phyloP scores from a whole-genome alignment of 2,888 invertebrate genomes.

The Anagyrus pseudococci region DNA sequence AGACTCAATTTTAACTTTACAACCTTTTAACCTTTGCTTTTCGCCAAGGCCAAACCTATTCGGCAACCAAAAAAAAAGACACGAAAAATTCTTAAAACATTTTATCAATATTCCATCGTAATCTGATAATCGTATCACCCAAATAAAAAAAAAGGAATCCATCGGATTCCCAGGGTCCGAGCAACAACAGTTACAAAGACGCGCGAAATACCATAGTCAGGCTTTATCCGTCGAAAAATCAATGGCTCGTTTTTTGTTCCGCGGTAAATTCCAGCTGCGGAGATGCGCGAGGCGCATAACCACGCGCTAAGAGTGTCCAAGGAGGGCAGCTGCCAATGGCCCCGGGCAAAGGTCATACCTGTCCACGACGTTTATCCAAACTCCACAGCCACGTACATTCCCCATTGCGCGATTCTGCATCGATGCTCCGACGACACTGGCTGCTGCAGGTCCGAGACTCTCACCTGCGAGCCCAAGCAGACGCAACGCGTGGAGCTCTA shows the following conservation, averaged over 20 bases:
- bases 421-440: slow-evolving; percentile 88
- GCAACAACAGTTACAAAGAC: too few relatives aligned
- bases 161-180: too few relatives aligned
- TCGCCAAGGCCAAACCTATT: too few relatives aligned
- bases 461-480: slow-evolving; percentile 80
- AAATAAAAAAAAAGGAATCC: too few relatives aligned
- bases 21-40: too few relatives aligned
- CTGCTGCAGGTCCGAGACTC: slow-evolving; percentile 77
- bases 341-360: slow-evolving; percentile 77
- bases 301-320: slow-evolving; percentile 61
- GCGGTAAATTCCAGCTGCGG: slow-evolving; percentile 53
- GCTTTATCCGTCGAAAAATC: too few relatives aligned
- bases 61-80: too few relatives aligned
- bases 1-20: too few relatives aligned
- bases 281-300: slow-evolving; percentile 54
- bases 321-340: slow-evolving; percentile 71
- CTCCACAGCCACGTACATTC: slow-evolving; percentile 77
- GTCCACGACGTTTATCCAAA: slow-evolving; percentile 77
- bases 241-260: not conserved
- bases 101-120: too few relatives aligned
- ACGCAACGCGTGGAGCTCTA: slow-evolving; percentile 75
- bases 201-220: too few relatives aligned
- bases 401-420: slow-evolving; percentile 85
- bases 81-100: too few relatives aligned
- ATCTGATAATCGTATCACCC: too few relatives aligned